phyloP scores from a whole-genome alignment of 2,888 invertebrate genomes.

The Mythimna vitellina region DNA sequence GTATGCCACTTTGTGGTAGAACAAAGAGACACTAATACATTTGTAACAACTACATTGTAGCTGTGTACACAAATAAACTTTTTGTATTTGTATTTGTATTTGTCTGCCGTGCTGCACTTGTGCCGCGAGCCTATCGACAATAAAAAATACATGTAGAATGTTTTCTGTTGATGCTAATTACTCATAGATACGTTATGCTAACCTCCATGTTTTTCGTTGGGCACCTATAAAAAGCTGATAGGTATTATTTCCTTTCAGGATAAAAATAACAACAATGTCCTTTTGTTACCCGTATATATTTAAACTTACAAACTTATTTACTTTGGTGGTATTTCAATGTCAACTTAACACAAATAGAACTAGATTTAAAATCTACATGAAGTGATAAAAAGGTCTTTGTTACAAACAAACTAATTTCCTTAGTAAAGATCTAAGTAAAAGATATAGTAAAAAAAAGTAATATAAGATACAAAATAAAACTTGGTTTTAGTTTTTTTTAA shows the following conservation, averaged over 20 bases:
- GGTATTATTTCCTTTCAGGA: slow-evolving; percentile 1
- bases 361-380: slow-evolving; percentile 25
- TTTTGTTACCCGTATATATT: slow-evolving; percentile 10
- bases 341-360: slow-evolving; percentile 22
- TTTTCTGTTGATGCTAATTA: no score
- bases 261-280: slow-evolving; percentile 15
- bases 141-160: no score
- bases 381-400: slow-evolving; percentile 32
- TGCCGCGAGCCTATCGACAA: no score
- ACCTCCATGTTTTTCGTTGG: slow-evolving; percentile 1
- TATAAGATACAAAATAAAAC: slow-evolving; percentile 31
- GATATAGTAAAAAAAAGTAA: slow-evolving; percentile 44
- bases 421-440: slow-evolving; percentile 29
- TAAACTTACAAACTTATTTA: slow-evolving; percentile 27
- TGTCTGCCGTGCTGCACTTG: no score
- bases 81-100: no score
- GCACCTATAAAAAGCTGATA: not conserved
- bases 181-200: slow-evolving; percentile 1
- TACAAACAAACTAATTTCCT: slow-evolving; percentile 36
- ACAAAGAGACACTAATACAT: no score
- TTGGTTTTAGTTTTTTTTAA: slow-evolving; percentile 18
- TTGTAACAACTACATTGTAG: no score
- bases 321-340: slow-evolving; percentile 34
- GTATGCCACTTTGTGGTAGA: no score
- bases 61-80: no score